These are phyloP conservation scores for Fistularia tabacaria DNA, from an alignment of 2,797 vertebrate species.

Conservation along the genomic window DNA sequence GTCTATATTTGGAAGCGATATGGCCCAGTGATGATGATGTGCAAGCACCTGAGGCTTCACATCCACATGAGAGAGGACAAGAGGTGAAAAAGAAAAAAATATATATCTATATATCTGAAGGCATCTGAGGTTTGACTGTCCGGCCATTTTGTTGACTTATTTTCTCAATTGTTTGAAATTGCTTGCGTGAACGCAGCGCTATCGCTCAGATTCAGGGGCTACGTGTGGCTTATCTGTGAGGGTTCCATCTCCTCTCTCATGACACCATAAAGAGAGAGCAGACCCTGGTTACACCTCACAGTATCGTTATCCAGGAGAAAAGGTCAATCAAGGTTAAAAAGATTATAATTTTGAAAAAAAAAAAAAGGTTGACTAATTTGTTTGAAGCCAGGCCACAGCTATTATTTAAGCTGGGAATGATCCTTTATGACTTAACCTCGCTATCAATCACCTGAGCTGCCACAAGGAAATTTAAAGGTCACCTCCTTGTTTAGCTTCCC, in stretches of 20 bases:
- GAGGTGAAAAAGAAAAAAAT: slow-evolving; percentile 18
- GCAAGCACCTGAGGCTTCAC: slow-evolving; percentile 62
- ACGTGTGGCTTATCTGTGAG: slow-evolving; percentile 37
- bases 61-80: slow-evolving; percentile 20
- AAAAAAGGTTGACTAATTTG: too few relatives aligned
- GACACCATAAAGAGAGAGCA: slow-evolving; percentile 9
- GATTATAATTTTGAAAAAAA: too few relatives aligned
- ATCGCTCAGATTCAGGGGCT: slow-evolving; percentile 37
- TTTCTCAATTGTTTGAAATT: slow-evolving; percentile 41
- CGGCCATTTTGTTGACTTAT: slow-evolving; percentile 14
- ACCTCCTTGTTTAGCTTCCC: too few relatives aligned
- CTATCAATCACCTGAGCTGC: too few relatives aligned
- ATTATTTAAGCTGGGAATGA: too few relatives aligned
- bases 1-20: slow-evolving; percentile 71
- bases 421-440: too few relatives aligned
- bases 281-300: neutral
- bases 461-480: too few relatives aligned
- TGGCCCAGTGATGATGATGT: slow-evolving; percentile 59
- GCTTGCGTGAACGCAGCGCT: slow-evolving; percentile 1
- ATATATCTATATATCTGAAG: slow-evolving; percentile 9
- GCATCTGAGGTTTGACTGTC: slow-evolving; percentile 18
- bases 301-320: slow-evolving; percentile 31
- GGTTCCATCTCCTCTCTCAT: slow-evolving; percentile 29
- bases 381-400: too few relatives aligned
- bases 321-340: slow-evolving; percentile 22